Evolutionary conservation across 1,140 invertebrate genomes (phyloP), one percentile per base, ranked within the genome.

Genomic region (Teleopsis dalmanni): DNA sequence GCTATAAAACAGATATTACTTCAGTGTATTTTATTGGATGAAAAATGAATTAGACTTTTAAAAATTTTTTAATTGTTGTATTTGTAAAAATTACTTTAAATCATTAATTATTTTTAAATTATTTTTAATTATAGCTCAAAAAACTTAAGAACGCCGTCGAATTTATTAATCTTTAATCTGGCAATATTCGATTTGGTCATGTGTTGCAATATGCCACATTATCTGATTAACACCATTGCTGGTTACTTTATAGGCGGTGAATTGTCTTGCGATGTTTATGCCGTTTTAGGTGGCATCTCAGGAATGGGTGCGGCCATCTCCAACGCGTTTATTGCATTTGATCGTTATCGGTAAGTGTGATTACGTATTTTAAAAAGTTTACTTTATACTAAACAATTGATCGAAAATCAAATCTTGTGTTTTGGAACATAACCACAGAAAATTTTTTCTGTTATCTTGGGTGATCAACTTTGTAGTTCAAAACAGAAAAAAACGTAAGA

Each of bases 131-230:
- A 4, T 62, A 83, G 81, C 37, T 82, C 84, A 0, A 87, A 86
- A 63, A 77, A 76, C 14, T 66, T 90, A 34, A 77, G 84, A 21
- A 88, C 84, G 5, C 79, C 87, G 1, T 88, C 86, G 27, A 90
- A 90, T 68, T 78, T 88, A 71, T 83, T 89, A 47, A 78, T 89
- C 0, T 76, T 88, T 13, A 89, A 87, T 71, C 71, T 88, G 53
- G 85, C 87, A 0, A 50, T 88, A 13, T 84, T 86, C 60, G 87
- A 89, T 65, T 60, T 86, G 41, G 72, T 82, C 54, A 87, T 87
- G 84, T 79, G 81, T 74, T 4, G 79, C n/a, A 84, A 88, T 58
- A 85, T 86, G 73, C 83, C 83, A 0, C 66, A 85, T 56, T 75
- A 87, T 27, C 75, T 88, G 31, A 53, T 78, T 8, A 88, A 82